Evolutionary conservation across 2,888 invertebrate species (phyloP).

Genomic region (Hirtodrosophila confusa): DNA sequence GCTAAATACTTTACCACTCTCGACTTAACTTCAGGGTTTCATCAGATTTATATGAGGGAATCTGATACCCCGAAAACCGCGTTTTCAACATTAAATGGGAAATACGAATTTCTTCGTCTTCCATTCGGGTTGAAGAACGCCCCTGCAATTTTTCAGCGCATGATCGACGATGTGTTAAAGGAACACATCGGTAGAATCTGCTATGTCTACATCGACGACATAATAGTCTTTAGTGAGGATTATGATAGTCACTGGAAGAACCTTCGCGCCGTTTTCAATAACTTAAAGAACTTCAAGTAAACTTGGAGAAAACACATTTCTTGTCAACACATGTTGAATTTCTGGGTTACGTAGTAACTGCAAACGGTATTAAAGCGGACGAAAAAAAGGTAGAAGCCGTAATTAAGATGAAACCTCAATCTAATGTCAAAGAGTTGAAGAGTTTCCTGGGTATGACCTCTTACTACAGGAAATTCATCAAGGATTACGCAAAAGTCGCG

Average conservation of each 20-base stretch:
- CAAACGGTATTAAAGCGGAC: conserved; percentile 1
- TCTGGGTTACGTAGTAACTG: background rate
- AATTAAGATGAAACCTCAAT: background rate
- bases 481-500: background rate
- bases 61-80: too few relatives aligned
- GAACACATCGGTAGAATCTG: background rate
- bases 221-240: conserved; percentile 7
- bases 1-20: too few relatives aligned
- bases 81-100: too few relatives aligned
- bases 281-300: too few relatives aligned
- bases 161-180: too few relatives aligned
- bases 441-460: conserved; percentile 6
- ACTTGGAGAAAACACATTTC: too few relatives aligned
- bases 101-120: too few relatives aligned
- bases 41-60: too few relatives aligned
- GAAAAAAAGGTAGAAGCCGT: conserved; percentile 3
- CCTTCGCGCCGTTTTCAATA: too few relatives aligned
- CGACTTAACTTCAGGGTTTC: too few relatives aligned
- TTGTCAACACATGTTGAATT: background rate
- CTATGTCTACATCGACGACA: background rate
- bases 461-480: conserved; percentile 8
- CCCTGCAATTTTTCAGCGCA: too few relatives aligned
- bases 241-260: background rate
- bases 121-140: too few relatives aligned
- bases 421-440: background rate